Conservation (phyloP, 2,888 invertebrate species). For the Hymenopus coronatus region DNA sequence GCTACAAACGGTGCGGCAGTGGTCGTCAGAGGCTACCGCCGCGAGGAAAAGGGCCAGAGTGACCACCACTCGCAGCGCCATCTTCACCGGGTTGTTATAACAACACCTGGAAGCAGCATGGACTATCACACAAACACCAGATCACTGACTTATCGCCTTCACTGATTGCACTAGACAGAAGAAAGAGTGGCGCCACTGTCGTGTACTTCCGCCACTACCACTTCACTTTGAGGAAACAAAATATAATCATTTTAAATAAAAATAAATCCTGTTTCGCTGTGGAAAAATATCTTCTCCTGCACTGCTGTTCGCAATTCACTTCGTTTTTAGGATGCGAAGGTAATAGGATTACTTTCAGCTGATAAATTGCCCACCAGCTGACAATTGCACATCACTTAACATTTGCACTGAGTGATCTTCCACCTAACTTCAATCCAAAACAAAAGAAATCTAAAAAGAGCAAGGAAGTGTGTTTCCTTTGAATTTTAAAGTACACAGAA, state of each 20-base stretch:
- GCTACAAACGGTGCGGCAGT: constrained; percentile 74
- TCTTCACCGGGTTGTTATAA: background rate
- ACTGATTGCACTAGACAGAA: background rate
- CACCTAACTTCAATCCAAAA: background rate
- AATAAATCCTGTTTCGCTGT: background rate
- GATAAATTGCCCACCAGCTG: background rate
- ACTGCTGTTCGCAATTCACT: background rate
- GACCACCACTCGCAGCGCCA: background rate
- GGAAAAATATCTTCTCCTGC: background rate
- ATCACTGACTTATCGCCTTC: background rate
- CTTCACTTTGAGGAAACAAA: background rate
- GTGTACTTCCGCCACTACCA: background rate
- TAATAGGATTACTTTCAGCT: background rate
- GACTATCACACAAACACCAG: background rate
- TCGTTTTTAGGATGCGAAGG: background rate
- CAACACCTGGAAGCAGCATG: background rate
- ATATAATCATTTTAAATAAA: background rate
- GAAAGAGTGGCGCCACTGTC: background rate
- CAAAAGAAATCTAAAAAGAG: background rate
- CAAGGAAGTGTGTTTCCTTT: background rate
- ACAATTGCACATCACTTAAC: background rate
- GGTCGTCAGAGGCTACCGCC: constrained; percentile 37
- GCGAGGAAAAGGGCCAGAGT: background rate
- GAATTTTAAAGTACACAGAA: no score
- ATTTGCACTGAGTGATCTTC: background rate